These are phyloP conservation scores for Stenotaenia linearis DNA, from an alignment of 2,888 invertebrate genomes.

Conservation along the genomic window DNA sequence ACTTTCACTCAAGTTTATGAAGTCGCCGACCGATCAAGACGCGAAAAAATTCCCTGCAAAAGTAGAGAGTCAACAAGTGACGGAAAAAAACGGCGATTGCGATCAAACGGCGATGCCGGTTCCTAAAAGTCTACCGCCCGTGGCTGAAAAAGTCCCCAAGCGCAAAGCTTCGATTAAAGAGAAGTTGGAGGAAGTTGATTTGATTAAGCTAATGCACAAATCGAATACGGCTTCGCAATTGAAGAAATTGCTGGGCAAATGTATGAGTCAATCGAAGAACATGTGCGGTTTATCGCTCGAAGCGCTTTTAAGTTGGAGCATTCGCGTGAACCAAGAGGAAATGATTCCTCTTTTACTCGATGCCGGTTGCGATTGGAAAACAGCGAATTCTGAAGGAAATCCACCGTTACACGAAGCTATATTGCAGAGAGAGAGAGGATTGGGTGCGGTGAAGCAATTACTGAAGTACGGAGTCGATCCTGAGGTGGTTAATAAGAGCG, in stretches of 20 bases:
- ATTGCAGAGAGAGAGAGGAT: not conserved
- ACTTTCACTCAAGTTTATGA: not conserved
- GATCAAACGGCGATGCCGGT: no score
- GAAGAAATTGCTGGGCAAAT: not conserved
- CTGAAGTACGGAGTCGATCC: not conserved
- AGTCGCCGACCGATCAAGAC: not conserved
- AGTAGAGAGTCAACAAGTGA: not conserved
- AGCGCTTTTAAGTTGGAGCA: no score
- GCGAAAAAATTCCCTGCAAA: not conserved
- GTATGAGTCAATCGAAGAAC: not conserved
- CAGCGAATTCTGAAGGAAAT: not conserved
- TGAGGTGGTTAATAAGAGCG: not conserved
- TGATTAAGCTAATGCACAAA: not conserved
- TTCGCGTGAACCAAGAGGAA: no score
- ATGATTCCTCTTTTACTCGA: no score
- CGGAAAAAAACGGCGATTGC: not conserved
- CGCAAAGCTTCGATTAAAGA: not conserved
- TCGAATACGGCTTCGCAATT: not conserved
- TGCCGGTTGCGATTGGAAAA: no score
- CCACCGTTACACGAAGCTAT: not conserved
- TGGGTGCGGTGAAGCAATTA: not conserved
- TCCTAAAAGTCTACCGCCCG: not conserved
- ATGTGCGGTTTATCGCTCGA: no score
- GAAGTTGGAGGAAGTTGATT: not conserved
- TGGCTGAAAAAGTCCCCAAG: not conserved